Evolutionary conservation across 2,797 vertebrate genomes (phyloP).

Genomic region (Phalloptychus januarius): DNA sequence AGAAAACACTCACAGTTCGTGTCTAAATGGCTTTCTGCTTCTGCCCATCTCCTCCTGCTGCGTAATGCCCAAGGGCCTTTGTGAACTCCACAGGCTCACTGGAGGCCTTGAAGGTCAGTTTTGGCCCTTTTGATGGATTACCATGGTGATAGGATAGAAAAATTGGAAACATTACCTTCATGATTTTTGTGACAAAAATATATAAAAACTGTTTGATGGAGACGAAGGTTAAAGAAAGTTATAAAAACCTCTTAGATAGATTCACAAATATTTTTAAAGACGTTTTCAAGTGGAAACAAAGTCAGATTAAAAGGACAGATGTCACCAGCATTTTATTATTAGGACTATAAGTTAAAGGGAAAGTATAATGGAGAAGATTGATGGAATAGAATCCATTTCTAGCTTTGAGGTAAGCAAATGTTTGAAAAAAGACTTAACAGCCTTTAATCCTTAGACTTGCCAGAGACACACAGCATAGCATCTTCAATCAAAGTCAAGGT

Average conservation of each 20-base stretch:
- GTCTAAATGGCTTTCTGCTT: conserved; percentile 46
- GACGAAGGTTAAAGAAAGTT: not conserved
- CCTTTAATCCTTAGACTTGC: conserved; percentile 31
- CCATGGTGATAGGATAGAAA: conserved; percentile 43
- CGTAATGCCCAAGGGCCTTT: conserved; percentile 31
- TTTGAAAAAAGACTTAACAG: conserved; percentile 9
- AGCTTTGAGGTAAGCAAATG: not conserved
- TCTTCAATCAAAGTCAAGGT: conserved; percentile 57
- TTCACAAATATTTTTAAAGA: not conserved
- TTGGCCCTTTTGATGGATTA: conserved; percentile 28
- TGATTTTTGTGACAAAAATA: conserved; percentile 18
- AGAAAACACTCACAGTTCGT: conserved; percentile 26
- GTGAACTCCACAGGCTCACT: conserved; percentile 39
- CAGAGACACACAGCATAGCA: conserved; percentile 45
- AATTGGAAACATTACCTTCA: conserved; percentile 46
- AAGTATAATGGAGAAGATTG: not conserved
- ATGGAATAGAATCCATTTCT: not conserved
- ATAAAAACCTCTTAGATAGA: not conserved
- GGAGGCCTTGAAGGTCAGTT: conserved; percentile 20
- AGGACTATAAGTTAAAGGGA: no score
- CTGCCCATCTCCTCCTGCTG: conserved; percentile 35
- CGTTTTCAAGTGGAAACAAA: not conserved
- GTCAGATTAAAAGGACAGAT: not conserved
- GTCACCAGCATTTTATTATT: not conserved
- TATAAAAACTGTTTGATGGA: not conserved